phyloP scores from a whole-genome alignment of 30 jellyfish, hydroid and myxozoan species.

The Pseudorhiza aurosa region DNA sequence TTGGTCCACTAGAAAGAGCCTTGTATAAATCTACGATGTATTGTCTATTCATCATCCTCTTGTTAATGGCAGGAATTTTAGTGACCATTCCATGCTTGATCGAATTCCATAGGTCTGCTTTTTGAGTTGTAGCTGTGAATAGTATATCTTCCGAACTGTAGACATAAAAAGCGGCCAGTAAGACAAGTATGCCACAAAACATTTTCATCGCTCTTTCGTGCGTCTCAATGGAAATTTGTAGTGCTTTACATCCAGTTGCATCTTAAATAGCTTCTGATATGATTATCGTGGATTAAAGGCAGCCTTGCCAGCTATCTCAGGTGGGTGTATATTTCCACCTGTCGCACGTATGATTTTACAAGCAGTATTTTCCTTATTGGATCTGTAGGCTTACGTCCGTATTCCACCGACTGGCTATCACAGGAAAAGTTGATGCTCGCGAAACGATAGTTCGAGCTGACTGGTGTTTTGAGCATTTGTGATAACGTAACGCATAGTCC shows the following conservation, averaged over 20 bases:
- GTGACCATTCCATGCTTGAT: not conserved
- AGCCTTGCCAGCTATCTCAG: not conserved
- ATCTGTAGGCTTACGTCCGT: too few species aligned
- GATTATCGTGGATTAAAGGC: not conserved
- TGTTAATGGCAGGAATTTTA: not conserved
- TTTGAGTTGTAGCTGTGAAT: not conserved
- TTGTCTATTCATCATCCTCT: not conserved
- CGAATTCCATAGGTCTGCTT: not conserved
- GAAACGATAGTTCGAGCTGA: too few species aligned
- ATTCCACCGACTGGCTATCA: too few species aligned
- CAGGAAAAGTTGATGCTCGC: too few species aligned
- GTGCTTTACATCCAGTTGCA: not conserved
- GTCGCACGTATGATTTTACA: not conserved
- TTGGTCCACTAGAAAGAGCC: constrained; percentile 18
- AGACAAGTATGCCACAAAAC: not conserved
- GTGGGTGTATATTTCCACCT: not conserved
- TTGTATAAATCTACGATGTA: constrained; percentile 31
- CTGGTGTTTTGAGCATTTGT: too few species aligned
- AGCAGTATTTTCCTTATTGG: too few species aligned
- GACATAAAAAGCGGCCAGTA: constrained; percentile 2
- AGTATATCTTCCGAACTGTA: not conserved
- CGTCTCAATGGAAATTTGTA: not conserved
- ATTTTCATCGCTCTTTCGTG: not conserved
- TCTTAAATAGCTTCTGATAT: not conserved
- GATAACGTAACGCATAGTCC: too few species aligned